Percentiles rank a stretch among this genome's conserved stretches.
Conservation (phyloP, 2,888 invertebrate species). For the Bugula neritina region DNA sequence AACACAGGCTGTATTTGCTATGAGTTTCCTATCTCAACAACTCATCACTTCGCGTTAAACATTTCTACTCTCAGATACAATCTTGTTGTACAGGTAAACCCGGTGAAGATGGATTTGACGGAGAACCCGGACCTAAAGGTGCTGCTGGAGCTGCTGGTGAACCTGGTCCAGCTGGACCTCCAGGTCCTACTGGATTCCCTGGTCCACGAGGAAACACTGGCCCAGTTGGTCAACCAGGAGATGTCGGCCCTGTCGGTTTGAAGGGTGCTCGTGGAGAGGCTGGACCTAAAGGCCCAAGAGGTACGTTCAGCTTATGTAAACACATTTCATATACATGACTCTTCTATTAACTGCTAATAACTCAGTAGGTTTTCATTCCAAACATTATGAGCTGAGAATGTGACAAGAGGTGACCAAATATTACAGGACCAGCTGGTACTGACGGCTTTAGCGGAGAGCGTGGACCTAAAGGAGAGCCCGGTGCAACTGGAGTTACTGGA, state of each 20-base stretch:
- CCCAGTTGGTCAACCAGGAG: not conserved
- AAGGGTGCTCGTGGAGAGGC: conserved; percentile 20
- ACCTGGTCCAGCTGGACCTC: conserved; percentile 26
- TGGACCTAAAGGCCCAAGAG: not conserved
- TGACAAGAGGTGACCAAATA: too few relatives aligned
- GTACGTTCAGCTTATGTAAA: not conserved
- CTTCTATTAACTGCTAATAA: too few relatives aligned
- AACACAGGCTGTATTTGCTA: not conserved
- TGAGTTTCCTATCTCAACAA: not conserved
- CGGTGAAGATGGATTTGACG: conserved; percentile 11
- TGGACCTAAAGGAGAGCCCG: conserved; percentile 29
- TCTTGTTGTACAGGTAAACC: conserved; percentile 6
- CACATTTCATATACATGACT: too few relatives aligned
- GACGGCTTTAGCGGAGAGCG: conserved; percentile 28
- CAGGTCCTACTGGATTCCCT: conserved; percentile 30
- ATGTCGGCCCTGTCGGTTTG: conserved; percentile 13
- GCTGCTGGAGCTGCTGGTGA: not conserved
- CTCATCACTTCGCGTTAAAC: too few relatives aligned
- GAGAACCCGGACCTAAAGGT: not conserved
- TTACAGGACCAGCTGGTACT: conserved; percentile 28
- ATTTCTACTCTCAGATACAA: too few relatives aligned
- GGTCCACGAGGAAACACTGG: conserved; percentile 27
- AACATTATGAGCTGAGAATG: too few relatives aligned
- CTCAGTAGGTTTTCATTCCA: too few relatives aligned
- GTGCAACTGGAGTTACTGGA: conserved; percentile 29